These are phyloP conservation scores for Setophaga kirtlandii DNA, from an alignment of 2,113 vertebrate genomes.

Conservation along the genomic window DNA sequence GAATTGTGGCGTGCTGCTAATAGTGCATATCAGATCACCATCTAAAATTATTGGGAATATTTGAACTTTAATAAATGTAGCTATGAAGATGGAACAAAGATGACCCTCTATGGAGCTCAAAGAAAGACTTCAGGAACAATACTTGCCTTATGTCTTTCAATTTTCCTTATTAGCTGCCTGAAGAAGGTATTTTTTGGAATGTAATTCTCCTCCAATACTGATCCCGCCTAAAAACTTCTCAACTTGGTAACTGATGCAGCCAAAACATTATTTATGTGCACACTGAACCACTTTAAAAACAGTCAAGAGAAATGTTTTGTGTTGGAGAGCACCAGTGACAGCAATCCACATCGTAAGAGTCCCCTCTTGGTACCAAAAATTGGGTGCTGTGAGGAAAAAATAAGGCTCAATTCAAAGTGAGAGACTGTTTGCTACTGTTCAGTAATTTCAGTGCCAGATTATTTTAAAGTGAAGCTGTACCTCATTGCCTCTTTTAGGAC, in stretches of 20 bases:
- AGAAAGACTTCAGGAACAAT: neutral
- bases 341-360: neutral
- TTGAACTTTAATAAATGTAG: neutral
- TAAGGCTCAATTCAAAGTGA: neutral
- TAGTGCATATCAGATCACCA: neutral
- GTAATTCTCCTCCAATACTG: neutral
- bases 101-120: neutral
- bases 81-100: neutral
- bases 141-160: neutral
- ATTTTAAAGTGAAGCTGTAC: neutral
- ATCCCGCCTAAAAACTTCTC: neutral
- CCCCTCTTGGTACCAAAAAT: neutral
- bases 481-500: constrained; percentile 7
- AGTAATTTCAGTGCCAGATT: neutral
- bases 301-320: neutral
- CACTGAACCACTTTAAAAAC: neutral
- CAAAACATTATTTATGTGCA: neutral
- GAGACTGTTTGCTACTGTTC: neutral
- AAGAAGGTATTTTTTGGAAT: neutral
- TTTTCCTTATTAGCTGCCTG: neutral
- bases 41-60: neutral
- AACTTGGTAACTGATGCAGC: neutral
- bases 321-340: neutral
- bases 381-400: neutral
- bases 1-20: neutral